These are phyloP conservation scores for Drosophila kurseongensis DNA, from an alignment of 1,140 invertebrate species.

Conservation along the genomic window DNA sequence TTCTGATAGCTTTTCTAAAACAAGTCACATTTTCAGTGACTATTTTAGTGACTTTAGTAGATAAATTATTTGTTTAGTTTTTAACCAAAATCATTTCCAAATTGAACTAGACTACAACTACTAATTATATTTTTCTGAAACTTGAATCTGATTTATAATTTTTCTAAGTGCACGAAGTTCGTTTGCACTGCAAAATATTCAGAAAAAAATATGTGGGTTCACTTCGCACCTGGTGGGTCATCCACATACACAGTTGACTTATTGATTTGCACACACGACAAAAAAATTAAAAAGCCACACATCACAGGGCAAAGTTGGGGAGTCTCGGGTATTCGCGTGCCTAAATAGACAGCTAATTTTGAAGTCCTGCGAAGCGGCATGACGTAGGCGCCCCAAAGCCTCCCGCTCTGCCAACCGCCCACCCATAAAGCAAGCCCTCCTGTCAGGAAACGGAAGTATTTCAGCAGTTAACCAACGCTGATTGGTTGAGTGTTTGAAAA, in stretches of 20 bases:
- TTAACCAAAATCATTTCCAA: no score
- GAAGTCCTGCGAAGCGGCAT: conserved; percentile 71
- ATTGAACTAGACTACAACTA: no score
- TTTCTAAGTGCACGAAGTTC: conserved; percentile 29
- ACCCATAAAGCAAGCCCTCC: conserved; percentile 7
- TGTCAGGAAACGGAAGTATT: conserved; percentile 77
- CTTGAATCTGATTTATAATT: neutral
- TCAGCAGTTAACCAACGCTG: conserved; percentile 80
- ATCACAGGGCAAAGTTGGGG: conserved; percentile 43
- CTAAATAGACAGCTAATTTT: conserved; percentile 83
- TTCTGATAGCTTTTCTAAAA: no score
- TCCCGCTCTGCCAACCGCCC: neutral
- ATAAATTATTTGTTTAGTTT: no score
- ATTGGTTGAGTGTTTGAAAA: conserved; percentile 79
- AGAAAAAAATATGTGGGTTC: conserved; percentile 51
- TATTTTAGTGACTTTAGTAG: no score
- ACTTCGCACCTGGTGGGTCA: conserved; percentile 40
- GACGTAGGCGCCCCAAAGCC: conserved; percentile 56
- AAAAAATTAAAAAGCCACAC: conserved; percentile 59
- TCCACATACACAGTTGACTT: conserved; percentile 61
- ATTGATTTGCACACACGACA: conserved; percentile 74
- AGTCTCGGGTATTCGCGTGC: conserved; percentile 57
- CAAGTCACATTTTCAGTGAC: no score
- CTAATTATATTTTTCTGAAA: no score
- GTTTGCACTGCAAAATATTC: conserved; percentile 74